phyloP scores from a whole-genome alignment of 1,140 invertebrate species.

The Sarcophaga peregrina region DNA sequence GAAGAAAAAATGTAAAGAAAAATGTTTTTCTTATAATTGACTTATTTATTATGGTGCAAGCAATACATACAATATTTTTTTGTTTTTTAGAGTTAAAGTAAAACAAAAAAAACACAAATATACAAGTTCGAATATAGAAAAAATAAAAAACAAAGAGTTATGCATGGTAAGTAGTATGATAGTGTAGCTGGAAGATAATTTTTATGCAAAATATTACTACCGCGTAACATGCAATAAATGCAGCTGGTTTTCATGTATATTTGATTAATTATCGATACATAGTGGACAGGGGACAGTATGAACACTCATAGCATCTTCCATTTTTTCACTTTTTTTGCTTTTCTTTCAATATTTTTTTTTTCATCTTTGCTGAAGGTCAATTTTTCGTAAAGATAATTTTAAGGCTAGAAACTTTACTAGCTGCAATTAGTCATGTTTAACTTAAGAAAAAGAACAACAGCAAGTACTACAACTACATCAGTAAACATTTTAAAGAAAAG shows the following conservation, averaged over 20 bases:
- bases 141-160: no score
- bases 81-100: neutral
- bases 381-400: neutral
- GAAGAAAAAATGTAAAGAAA: neutral
- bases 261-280: constrained; percentile 19
- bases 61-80: neutral
- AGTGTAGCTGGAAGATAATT: constrained; percentile 9
- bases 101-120: neutral
- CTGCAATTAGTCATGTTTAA: constrained; percentile 14
- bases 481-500: no score
- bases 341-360: neutral
- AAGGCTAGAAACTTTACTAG: constrained; percentile 10
- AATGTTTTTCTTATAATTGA: constrained; percentile 9
- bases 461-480: neutral
- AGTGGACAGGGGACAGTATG: neutral
- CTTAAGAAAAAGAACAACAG: neutral
- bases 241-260: constrained; percentile 24
- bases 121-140: neutral
- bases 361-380: constrained; percentile 24
- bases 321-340: no score
- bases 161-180: neutral
- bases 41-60: constrained; percentile 12
- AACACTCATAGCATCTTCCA: neutral
- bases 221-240: constrained; percentile 18
- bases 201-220: constrained; percentile 25